Percentiles rank a stretch among this genome's conserved stretches.
These are phyloP conservation scores for Rhinophrynus dorsalis DNA, from an alignment of 2,797 vertebrate species.

Conservation along the genomic window DNA sequence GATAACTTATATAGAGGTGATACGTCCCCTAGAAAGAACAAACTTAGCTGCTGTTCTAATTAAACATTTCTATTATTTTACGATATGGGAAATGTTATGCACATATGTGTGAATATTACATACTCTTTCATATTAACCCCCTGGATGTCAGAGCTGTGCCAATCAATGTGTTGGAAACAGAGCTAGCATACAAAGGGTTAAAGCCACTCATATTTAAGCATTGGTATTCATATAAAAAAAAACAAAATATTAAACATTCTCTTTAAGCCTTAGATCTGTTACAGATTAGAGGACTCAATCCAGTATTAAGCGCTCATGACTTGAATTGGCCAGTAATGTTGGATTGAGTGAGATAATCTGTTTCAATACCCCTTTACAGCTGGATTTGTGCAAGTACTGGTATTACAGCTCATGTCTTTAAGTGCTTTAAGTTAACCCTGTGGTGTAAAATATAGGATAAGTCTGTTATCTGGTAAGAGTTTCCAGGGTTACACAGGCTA, in stretches of 20 bases:
- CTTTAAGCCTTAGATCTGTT: neutral
- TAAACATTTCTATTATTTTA: too few relatives aligned
- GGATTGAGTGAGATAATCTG: neutral
- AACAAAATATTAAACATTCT: neutral
- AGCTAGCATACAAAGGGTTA: too few relatives aligned
- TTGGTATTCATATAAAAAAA: too few relatives aligned
- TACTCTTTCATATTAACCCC: too few relatives aligned
- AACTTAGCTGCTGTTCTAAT: too few relatives aligned
- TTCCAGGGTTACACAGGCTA: neutral
- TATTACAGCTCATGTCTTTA: conserved; percentile 14
- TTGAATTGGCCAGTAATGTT: neutral
- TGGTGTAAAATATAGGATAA: neutral
- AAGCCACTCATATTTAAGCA: too few relatives aligned
- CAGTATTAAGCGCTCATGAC: neutral
- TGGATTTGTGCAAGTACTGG: conserved; percentile 1
- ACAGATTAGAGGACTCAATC: neutral
- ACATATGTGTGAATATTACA: too few relatives aligned
- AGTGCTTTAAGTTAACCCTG: conserved; percentile 35
- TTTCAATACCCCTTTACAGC: neutral
- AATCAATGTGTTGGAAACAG: too few relatives aligned
- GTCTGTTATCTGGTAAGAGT: neutral
- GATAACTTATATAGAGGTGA: too few relatives aligned
- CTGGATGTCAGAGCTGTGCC: too few relatives aligned
- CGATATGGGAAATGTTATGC: too few relatives aligned
- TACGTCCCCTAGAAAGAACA: too few relatives aligned